Conservation (phyloP, 2,888 invertebrate genomes). For the Nezara viridula region DNA sequence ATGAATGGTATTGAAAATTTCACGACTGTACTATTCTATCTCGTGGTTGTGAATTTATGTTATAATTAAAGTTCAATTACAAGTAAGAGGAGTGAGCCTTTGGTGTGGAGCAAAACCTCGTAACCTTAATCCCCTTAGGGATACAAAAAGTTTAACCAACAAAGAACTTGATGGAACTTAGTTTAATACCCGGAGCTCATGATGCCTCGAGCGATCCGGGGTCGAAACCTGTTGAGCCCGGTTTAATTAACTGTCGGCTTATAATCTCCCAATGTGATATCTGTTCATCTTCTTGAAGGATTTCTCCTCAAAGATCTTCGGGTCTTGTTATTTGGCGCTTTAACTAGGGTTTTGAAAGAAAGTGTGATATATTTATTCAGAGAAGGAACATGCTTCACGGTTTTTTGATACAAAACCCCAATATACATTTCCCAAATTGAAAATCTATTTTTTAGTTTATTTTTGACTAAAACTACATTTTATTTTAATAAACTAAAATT, state of each 20-base stretch:
- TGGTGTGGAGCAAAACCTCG: not conserved
- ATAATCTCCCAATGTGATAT: not conserved
- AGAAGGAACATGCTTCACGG: too few species aligned
- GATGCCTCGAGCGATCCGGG: not conserved
- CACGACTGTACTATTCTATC: too few species aligned
- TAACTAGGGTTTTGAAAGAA: not conserved
- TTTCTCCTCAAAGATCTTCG: not conserved
- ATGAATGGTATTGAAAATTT: too few species aligned
- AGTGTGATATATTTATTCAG: not conserved
- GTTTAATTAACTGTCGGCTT: not conserved
- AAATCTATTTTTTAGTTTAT: too few species aligned
- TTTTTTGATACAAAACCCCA: too few species aligned
- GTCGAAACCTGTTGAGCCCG: not conserved
- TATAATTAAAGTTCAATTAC: not conserved
- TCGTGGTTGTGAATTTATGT: not conserved
- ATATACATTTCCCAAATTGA: too few species aligned
- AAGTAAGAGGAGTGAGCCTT: not conserved
- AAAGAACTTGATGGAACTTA: not conserved
- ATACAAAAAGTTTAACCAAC: not conserved
- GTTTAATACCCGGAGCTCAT: not conserved
- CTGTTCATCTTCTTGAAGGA: not conserved
- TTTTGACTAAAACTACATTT: too few species aligned
- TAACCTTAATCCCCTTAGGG: not conserved
- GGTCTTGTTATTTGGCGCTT: not conserved
- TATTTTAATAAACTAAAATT: too few species aligned